Evolutionary conservation across 53 echinoderm and acorn worm genomes (phyloP).

Genomic region (Actinopyga echinites): DNA sequence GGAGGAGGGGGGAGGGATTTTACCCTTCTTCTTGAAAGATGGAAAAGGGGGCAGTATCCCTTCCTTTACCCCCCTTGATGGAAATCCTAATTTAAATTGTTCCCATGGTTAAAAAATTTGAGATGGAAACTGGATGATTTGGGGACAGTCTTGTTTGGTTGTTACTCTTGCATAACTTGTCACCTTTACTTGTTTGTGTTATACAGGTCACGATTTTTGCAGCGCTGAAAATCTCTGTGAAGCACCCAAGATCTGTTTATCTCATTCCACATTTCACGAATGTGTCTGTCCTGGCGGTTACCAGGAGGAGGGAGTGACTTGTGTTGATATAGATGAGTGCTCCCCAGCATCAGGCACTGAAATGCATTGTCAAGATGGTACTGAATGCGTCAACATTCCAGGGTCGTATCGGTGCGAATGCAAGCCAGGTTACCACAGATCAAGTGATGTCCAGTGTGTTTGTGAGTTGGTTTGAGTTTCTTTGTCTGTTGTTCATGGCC

Average conservation of each 20-base stretch:
- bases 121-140: no score
- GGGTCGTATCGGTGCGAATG: slow-evolving; percentile 85
- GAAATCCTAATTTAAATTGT: no score
- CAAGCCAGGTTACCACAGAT: slow-evolving; percentile 68
- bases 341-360: slow-evolving; percentile 22
- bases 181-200: no score
- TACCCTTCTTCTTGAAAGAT: no score
- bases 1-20: no score
- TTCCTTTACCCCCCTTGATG: no score
- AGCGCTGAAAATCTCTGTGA: slow-evolving; percentile 65
- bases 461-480: slow-evolving; percentile 58
- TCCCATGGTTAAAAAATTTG: no score
- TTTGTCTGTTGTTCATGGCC: neutral
- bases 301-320: slow-evolving; percentile 61
- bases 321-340: slow-evolving; percentile 88
- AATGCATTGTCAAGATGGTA: slow-evolving; percentile 74
- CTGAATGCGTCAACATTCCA: slow-evolving; percentile 73
- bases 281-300: slow-evolving; percentile 84
- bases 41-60: no score
- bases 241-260: slow-evolving; percentile 73
- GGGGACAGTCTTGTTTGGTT: no score
- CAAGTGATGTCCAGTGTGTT: slow-evolving; percentile 71
- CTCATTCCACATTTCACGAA: slow-evolving; percentile 59
- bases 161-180: no score
- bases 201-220: slow-evolving; percentile 82